Base-by-base conservation (phyloP, 2,113 vertebrate genomes). In the Elanoides forficatus region DNA sequence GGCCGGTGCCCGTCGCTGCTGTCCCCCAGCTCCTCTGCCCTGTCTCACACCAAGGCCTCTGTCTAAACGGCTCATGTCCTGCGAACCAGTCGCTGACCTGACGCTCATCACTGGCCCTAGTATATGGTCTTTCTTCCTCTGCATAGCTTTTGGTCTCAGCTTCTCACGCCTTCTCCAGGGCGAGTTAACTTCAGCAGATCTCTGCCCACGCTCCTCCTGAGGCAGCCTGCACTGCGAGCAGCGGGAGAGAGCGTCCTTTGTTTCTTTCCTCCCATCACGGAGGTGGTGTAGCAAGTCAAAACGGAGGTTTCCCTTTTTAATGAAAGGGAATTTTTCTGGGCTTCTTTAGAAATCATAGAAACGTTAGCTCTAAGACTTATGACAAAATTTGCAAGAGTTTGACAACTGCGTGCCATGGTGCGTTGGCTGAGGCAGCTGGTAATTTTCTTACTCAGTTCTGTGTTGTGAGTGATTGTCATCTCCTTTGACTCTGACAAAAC, bases 391-490 rank as follows among this genome's bases (percentile, higher is more conserved):
- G 84, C 56, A 13, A n/a, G 81, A 96, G 96, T 97, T 96, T 97
- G 95, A 96, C 95, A 96, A 96, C 96, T 91, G 10, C 4, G n/a
- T 10, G 4, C 79, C 17, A 11, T 9, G 8, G n/a, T 34, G 96
- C 96, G 96, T 97, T 97, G 95, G 96, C 92, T 96, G 96, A 95
- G 92, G 89, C 94, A 76, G 92, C 52, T 14, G 95, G 76, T 90
- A 68, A 91, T 96, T 91, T 82, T 30, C 87, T 62, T 78, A 26
- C 0, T 95, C 88, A 66, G n/a, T 21, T 94, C 90, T 71, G 45
- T 90, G 71, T 92, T 90, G 94, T 95, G 90, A 94, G 67, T 56
- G 79, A 73, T 55, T 93, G 97, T 95, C 95, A 74, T 50, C 47
- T 92, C 66, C 60, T 89, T 70, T 60, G 84, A 76, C 76, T 89